A percentile compares a stretch with the other conserved stretches of the same genome.
Conservation (phyloP, 2,888 invertebrate genomes). For the Caenorhabditis sp. region DNA sequence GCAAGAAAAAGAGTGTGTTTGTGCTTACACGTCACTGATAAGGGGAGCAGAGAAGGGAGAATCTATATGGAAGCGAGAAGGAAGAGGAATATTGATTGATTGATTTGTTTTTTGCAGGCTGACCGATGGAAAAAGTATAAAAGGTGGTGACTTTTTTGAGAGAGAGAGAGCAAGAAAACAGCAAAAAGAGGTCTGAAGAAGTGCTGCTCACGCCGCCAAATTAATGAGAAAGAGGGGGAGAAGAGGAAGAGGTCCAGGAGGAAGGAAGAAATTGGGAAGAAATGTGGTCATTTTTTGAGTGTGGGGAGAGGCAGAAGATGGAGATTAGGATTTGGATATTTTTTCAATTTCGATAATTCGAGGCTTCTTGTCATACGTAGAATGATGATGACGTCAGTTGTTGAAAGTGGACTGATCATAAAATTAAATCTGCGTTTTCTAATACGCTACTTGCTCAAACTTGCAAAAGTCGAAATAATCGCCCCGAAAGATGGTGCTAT, state of each 20-base stretch:
- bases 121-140: neutral
- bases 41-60: neutral
- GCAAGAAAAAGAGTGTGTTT: conserved; percentile 35
- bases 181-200: conserved; percentile 19
- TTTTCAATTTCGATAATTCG: too few species aligned
- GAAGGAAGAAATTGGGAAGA: neutral
- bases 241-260: neutral
- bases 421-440: too few species aligned
- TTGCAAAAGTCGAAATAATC: too few species aligned
- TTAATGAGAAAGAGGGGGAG: conserved; percentile 43
- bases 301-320: neutral
- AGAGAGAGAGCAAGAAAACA: neutral
- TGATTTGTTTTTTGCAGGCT: neutral
- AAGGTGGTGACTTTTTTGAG: neutral
- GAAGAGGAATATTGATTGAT: conserved; percentile 21
- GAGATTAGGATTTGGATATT: too few species aligned
- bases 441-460: too few species aligned
- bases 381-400: too few species aligned
- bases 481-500: too few species aligned
- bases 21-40: conserved; percentile 41
- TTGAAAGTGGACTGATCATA: too few species aligned
- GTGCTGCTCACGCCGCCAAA: conserved; percentile 35
- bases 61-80: neutral
- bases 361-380: too few species aligned
- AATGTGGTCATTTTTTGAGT: conserved; percentile 5